Evolutionary conservation across 92 coral and sea anemone genomes (phyloP).

Genomic region (Nematostella vectensis): DNA sequence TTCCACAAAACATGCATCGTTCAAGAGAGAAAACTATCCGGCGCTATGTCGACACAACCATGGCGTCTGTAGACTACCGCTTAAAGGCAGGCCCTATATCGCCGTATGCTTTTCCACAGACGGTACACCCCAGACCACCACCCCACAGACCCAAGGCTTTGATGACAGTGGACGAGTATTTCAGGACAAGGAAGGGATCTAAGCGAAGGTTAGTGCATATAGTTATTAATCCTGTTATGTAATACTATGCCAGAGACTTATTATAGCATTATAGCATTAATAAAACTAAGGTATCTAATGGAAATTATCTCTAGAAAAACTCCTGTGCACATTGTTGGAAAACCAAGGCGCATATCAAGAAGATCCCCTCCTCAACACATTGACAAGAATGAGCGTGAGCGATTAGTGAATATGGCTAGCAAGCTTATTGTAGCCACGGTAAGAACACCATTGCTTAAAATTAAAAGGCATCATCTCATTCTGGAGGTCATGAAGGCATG

Average conservation of each 20-base stretch:
- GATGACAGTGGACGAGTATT: constrained; percentile 78
- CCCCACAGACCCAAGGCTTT: constrained; percentile 76
- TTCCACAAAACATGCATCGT: constrained; percentile 33
- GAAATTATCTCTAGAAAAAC: constrained; percentile 43
- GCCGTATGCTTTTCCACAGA: constrained; percentile 73
- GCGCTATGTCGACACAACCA: constrained; percentile 61
- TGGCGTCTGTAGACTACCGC: constrained; percentile 82
- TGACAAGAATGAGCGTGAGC: constrained; percentile 71
- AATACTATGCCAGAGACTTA: no score
- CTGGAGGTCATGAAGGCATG: no score
- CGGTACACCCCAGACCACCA: constrained; percentile 46
- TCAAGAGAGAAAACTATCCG: constrained; percentile 62
- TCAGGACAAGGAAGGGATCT: constrained; percentile 80
- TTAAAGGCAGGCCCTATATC: constrained; percentile 77
- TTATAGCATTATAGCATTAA: no score
- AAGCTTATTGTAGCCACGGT: constrained; percentile 96
- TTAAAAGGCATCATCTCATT: not conserved
- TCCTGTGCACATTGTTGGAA: constrained; percentile 75
- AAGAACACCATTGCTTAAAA: constrained; percentile 26
- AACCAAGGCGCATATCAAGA: constrained; percentile 57
- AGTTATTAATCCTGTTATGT: no score
- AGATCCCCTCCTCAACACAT: constrained; percentile 92
- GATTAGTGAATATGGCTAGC: constrained; percentile 92
- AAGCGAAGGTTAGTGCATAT: constrained; percentile 47
- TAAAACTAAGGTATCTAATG: no score